These are phyloP conservation scores for Agelastica alni DNA, from an alignment of 2,888 invertebrate genomes.

Conservation along the genomic window DNA sequence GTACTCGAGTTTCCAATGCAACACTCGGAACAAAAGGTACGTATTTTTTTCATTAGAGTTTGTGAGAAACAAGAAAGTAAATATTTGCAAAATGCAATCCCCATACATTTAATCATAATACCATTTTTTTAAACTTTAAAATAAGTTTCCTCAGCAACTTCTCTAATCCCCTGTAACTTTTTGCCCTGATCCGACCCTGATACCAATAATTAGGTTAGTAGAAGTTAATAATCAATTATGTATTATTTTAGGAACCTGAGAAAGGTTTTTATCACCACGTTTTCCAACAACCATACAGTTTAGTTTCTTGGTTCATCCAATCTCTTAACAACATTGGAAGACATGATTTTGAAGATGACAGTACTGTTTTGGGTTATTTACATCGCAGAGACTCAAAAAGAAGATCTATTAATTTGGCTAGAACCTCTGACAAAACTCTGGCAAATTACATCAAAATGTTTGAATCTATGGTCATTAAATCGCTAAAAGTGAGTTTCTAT, in stretches of 20 bases:
- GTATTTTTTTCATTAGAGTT: too few relatives aligned
- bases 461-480: slow-evolving; percentile 93
- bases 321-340: slow-evolving; percentile 48
- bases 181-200: too few relatives aligned
- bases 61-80: too few relatives aligned
- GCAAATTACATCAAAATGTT: slow-evolving; percentile 88
- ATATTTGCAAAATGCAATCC: too few relatives aligned
- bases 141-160: too few relatives aligned
- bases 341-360: slow-evolving; percentile 51
- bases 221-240: too few relatives aligned
- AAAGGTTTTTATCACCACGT: slow-evolving; percentile 54
- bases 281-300: slow-evolving; percentile 52
- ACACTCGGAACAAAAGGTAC: slow-evolving; percentile 18
- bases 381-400: slow-evolving; percentile 54
- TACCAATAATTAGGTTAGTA: too few relatives aligned
- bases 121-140: too few relatives aligned
- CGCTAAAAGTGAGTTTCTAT: slow-evolving; percentile 69
- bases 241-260: slow-evolving; percentile 31
- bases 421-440: slow-evolving; percentile 62
- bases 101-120: too few relatives aligned
- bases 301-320: slow-evolving; percentile 47
- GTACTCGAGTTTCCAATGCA: slow-evolving; percentile 48
- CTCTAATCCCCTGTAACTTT: too few relatives aligned
- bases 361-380: slow-evolving; percentile 54
- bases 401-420: slow-evolving; percentile 52